Conservation (phyloP, 2,888 invertebrate species). For the Lasioglossum oenotherae region DNA sequence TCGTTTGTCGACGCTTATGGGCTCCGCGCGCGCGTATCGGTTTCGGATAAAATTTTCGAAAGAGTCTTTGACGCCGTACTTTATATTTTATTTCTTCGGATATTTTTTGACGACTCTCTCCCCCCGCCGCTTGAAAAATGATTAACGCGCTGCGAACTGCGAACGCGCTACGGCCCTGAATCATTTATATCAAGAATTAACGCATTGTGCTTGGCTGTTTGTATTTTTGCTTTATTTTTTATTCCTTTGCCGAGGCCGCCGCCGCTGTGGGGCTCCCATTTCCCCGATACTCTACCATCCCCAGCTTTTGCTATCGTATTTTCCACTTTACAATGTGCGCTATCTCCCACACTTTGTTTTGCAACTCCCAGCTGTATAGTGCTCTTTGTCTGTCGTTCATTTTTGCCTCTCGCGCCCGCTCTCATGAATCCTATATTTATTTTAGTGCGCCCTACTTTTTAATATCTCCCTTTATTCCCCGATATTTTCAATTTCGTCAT, state of each 20-base stretch:
- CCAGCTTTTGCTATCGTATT: not conserved
- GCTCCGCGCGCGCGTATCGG: not conserved
- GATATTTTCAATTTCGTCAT: slow-evolving; percentile 24
- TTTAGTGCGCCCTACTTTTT: slow-evolving; percentile 28
- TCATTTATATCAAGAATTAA: not conserved
- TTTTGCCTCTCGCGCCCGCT: not conserved
- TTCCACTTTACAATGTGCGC: slow-evolving; percentile 13
- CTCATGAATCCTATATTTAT: slow-evolving; percentile 36
- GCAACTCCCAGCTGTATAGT: slow-evolving; percentile 15
- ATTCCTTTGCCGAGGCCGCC: not conserved
- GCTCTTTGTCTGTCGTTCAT: not conserved
- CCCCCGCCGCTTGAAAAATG: not conserved
- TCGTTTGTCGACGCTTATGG: not conserved
- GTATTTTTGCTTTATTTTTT: not conserved
- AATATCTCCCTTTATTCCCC: slow-evolving; percentile 30
- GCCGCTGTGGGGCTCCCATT: not conserved
- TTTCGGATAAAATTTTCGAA: slow-evolving; percentile 10
- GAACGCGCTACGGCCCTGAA: not conserved
- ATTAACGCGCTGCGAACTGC: not conserved
- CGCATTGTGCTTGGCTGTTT: not conserved
- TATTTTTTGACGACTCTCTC: not conserved
- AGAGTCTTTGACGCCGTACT: not conserved
- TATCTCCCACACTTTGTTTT: slow-evolving; percentile 24
- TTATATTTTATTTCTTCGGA: not conserved
- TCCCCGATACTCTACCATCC: not conserved